Evolutionary conservation across 2,797 vertebrate species (phyloP).

Genomic region (Synaphobranchus kaupii): DNA sequence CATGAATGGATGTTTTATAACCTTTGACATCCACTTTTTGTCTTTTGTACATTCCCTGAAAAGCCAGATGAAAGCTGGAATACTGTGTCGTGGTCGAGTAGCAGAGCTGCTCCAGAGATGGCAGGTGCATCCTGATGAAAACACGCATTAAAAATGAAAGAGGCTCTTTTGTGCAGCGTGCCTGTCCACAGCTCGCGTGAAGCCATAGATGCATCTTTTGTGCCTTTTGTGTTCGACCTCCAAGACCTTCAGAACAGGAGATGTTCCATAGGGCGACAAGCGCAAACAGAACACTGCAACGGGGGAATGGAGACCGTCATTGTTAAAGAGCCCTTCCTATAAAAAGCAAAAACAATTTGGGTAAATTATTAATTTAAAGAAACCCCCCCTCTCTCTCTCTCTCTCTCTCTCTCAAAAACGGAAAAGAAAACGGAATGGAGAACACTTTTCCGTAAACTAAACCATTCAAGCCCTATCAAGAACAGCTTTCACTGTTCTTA

Average conservation of each 20-base stretch:
- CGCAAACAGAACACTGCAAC: background rate
- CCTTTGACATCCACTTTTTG: background rate
- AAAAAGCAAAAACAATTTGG: background rate
- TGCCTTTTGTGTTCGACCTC: slow-evolving; percentile 44
- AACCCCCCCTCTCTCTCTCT: background rate
- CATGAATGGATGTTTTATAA: background rate
- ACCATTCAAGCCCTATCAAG: no score
- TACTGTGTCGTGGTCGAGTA: background rate
- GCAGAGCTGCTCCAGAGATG: background rate
- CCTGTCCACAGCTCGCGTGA: background rate
- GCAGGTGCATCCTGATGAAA: slow-evolving; percentile 46
- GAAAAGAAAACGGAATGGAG: no score
- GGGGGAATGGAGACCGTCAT: background rate
- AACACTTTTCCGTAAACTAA: no score
- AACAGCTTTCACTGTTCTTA: background rate
- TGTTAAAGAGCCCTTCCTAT: background rate
- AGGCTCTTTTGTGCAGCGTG: slow-evolving; percentile 19
- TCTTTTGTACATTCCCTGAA: background rate
- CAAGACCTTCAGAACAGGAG: background rate
- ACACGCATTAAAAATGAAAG: slow-evolving; percentile 42
- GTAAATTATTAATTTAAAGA: background rate
- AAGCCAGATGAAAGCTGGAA: background rate
- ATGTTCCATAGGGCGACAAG: slow-evolving; percentile 6
- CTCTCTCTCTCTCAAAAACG: no score
- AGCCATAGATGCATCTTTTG: slow-evolving; percentile 26